Evolutionary conservation across 2,888 invertebrate species (phyloP).

Genomic region (Aspidapion aeneum): DNA sequence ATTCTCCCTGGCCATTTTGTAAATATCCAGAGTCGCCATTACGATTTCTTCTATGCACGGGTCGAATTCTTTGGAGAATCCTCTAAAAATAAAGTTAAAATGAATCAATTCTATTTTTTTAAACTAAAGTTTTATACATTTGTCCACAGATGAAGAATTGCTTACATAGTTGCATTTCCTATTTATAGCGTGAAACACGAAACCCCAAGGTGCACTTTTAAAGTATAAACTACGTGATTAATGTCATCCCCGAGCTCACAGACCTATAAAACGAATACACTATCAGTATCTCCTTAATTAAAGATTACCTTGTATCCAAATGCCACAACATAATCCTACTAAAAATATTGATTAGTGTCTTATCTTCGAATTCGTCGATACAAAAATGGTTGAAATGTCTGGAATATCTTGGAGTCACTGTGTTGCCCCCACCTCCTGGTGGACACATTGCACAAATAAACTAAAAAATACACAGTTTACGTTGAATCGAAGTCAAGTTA

Average conservation of each 20-base stretch:
- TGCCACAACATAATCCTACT: slow-evolving; percentile 93
- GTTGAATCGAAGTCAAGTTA: slow-evolving; percentile 3
- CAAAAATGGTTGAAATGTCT: slow-evolving; percentile 82
- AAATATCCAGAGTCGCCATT: slow-evolving; percentile 79
- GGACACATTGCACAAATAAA: slow-evolving; percentile 86
- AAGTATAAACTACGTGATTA: too few relatives aligned
- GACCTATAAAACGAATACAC: too few relatives aligned
- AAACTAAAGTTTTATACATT: too few relatives aligned
- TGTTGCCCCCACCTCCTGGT: slow-evolving; percentile 73
- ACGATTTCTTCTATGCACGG: slow-evolving; percentile 89
- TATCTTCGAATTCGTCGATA: slow-evolving; percentile 87
- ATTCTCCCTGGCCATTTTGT: slow-evolving; percentile 76
- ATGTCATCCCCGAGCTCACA: too few relatives aligned
- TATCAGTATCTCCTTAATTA: too few relatives aligned
- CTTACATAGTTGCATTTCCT: too few relatives aligned
- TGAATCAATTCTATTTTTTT: too few relatives aligned
- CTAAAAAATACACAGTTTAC: slow-evolving; percentile 52
- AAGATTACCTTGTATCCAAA: slow-evolving; percentile 78
- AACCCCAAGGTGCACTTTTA: too few relatives aligned
- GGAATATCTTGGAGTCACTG: slow-evolving; percentile 80
- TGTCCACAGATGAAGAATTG: too few relatives aligned
- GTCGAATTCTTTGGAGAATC: slow-evolving; percentile 93
- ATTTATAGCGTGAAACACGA: too few relatives aligned
- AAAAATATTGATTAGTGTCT: slow-evolving; percentile 80
- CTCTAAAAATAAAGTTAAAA: too few relatives aligned